phyloP scores from a whole-genome alignment of 2,888 invertebrate genomes.

The Drosophila pseudotalamancana region DNA sequence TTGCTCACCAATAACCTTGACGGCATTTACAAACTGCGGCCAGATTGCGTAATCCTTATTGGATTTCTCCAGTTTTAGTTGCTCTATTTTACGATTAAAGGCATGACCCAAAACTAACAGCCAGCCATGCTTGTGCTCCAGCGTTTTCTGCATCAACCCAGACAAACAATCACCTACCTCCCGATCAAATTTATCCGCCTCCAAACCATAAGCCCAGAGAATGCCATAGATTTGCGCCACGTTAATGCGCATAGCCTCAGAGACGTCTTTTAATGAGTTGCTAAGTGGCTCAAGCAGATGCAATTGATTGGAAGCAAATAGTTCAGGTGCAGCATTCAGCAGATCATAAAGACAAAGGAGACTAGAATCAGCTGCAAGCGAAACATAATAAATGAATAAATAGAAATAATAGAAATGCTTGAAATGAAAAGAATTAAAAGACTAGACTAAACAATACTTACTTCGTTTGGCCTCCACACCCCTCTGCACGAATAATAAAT shows the following conservation, averaged over 20 bases:
- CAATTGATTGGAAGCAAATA: constrained; percentile 88
- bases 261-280: constrained; percentile 87
- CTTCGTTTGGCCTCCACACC: constrained; percentile 89
- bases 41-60: constrained; percentile 84
- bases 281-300: constrained; percentile 82
- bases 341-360: constrained; percentile 92
- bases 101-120: constrained; percentile 89
- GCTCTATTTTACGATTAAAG: constrained; percentile 88
- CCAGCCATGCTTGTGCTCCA: constrained; percentile 90
- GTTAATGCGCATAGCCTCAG: constrained; percentile 90
- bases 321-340: constrained; percentile 91
- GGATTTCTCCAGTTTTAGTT: constrained; percentile 82
- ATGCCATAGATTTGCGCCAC: constrained; percentile 91
- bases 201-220: constrained; percentile 87
- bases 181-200: constrained; percentile 85
- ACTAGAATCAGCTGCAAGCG: constrained; percentile 77
- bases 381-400: not conserved
- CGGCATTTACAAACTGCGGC: constrained; percentile 87
- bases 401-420: not conserved
- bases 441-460: constrained; percentile 68
- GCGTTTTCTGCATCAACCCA: constrained; percentile 82
- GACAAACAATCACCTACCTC: constrained; percentile 85
- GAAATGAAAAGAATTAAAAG: not conserved
- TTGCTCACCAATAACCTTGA: constrained; percentile 86
- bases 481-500: constrained; percentile 88